A percentile compares a stretch with the other conserved stretches of the same genome.
These are phyloP conservation scores for Acanthochromis polyacanthus DNA, from an alignment of 2,113 vertebrate genomes.

Conservation along the genomic window DNA sequence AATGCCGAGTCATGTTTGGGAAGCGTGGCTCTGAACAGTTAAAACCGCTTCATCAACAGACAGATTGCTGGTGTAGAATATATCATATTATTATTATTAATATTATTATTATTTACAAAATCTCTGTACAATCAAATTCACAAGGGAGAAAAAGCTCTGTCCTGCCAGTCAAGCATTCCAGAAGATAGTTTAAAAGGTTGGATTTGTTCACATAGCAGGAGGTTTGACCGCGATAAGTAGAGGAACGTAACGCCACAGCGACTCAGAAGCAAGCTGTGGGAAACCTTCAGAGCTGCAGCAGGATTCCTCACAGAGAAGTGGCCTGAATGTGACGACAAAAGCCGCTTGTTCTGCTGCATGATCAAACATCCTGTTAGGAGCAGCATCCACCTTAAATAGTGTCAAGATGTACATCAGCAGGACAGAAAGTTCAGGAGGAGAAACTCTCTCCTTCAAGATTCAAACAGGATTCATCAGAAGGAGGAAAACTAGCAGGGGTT, in stretches of 20 bases:
- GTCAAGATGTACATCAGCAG: constrained; percentile 59
- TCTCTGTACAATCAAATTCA: constrained; percentile 78
- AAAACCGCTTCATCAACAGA: constrained; percentile 64
- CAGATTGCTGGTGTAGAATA: constrained; percentile 80
- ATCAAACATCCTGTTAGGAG: constrained; percentile 44
- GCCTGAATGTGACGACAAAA: no score
- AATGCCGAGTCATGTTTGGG: constrained; percentile 35
- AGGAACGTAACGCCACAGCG: neutral
- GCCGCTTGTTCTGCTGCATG: neutral
- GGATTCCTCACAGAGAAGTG: no score
- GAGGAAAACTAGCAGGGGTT: constrained; percentile 8
- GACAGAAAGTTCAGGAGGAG: constrained; percentile 57
- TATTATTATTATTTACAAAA: constrained; percentile 78
- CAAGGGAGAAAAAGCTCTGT: constrained; percentile 46
- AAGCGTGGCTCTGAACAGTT: constrained; percentile 56
- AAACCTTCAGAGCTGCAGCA: neutral
- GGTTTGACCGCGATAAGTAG: constrained; percentile 27
- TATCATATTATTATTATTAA: constrained; percentile 60
- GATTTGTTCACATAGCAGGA: constrained; percentile 52
- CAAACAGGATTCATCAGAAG: constrained; percentile 46
- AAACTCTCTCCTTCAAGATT: constrained; percentile 54
- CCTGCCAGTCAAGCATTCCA: constrained; percentile 57
- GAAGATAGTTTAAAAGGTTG: constrained; percentile 52
- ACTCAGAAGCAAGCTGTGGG: neutral
- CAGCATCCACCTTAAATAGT: constrained; percentile 37